phyloP scores from a whole-genome alignment of 2,113 vertebrate genomes.

The Cervus canadensis region DNA sequence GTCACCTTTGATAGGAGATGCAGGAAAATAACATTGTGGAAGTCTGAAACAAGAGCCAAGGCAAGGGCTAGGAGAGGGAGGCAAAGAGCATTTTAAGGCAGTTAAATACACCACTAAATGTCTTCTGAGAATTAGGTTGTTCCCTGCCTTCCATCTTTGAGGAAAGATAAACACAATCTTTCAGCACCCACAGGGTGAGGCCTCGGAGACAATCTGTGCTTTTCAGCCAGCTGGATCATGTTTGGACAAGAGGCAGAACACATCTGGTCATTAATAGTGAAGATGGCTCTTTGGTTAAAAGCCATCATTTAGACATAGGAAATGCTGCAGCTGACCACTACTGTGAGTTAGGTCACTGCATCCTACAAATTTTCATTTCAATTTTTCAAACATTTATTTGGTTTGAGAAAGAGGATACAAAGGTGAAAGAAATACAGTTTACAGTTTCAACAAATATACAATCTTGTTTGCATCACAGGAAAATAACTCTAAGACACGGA shows the following conservation, averaged over 20 bases:
- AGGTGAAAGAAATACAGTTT: neutral
- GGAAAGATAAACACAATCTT: slow-evolving; percentile 39
- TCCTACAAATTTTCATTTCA: slow-evolving; percentile 2
- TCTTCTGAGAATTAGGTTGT: slow-evolving; percentile 16
- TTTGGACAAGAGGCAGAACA: slow-evolving; percentile 47
- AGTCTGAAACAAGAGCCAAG: neutral
- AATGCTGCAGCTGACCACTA: slow-evolving; percentile 4
- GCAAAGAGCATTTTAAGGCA: neutral
- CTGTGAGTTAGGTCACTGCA: neutral
- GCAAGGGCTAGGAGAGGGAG: neutral
- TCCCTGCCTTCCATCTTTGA: neutral
- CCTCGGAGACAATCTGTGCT: neutral
- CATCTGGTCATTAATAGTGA: slow-evolving; percentile 57
- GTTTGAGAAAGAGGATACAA: neutral
- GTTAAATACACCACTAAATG: neutral
- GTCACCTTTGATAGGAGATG: neutral
- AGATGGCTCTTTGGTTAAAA: slow-evolving; percentile 52
- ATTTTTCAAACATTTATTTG: slow-evolving; percentile 18
- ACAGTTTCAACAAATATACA: neutral
- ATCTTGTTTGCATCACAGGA: neutral
- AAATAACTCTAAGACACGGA: neutral
- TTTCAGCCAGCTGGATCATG: slow-evolving; percentile 35
- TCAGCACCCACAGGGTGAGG: neutral
- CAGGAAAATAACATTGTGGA: neutral
- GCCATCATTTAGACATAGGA: slow-evolving; percentile 46